Conservation (phyloP, 1,140 invertebrate genomes). For the Drosophila quadrilineata region DNA sequence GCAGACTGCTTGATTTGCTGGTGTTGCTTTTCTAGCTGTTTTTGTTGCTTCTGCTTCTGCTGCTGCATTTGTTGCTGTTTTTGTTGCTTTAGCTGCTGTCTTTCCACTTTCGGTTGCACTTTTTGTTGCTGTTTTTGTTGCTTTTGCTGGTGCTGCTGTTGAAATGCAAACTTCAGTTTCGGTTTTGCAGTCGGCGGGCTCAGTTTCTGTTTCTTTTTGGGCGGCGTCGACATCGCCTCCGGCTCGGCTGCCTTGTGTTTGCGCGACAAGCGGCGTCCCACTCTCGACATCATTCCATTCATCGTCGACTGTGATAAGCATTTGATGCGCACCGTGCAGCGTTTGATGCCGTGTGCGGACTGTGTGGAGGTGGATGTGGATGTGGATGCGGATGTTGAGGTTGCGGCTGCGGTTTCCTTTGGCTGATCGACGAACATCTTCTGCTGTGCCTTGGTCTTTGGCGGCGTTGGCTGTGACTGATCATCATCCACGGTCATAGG, state of each 20-base stretch:
- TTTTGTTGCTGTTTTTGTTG: slow-evolving; percentile 27
- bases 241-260: not conserved
- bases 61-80: not conserved
- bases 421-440: slow-evolving; percentile 53
- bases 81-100: no score
- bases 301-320: slow-evolving; percentile 5
- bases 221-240: not conserved
- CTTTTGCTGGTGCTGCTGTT: no score
- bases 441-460: slow-evolving; percentile 57
- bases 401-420: not conserved
- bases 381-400: no score
- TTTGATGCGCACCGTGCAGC: slow-evolving; percentile 17
- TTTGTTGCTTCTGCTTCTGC: not conserved
- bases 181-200: no score
- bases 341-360: no score
- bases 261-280: no score
- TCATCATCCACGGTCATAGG: not conserved
- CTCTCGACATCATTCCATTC: not conserved
- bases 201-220: slow-evolving; percentile 24
- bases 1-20: no score
- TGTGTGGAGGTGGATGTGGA: no score
- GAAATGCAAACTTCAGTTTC: no score
- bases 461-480: slow-evolving; percentile 1
- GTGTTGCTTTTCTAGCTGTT: not conserved
- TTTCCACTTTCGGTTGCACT: no score